A percentile compares a stretch with the other conserved stretches of the same genome.
Conservation (phyloP, 1,140 invertebrate genomes). For the Zophobas atratus region DNA sequence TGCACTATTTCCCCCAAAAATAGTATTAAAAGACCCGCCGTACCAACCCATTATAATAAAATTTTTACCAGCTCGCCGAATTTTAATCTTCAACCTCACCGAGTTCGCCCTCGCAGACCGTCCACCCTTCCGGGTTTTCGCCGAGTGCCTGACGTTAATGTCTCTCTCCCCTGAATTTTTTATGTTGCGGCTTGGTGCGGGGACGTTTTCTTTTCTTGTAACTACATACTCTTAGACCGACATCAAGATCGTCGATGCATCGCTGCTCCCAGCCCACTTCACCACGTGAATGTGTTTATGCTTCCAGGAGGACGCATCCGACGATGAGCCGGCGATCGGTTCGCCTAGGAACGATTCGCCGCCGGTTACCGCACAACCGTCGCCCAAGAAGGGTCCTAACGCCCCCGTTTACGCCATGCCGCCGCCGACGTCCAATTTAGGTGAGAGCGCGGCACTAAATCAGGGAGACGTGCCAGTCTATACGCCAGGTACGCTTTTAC, state of each 20-base stretch:
- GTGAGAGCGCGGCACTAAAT: conserved; percentile 71
- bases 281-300: conserved; percentile 44
- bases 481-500: conserved; percentile 68
- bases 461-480: conserved; percentile 72
- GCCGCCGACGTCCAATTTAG: conserved; percentile 65
- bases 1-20: too few relatives aligned
- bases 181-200: neutral
- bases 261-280: neutral
- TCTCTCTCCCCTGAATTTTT: too few relatives aligned
- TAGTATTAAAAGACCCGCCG: too few relatives aligned
- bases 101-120: too few relatives aligned
- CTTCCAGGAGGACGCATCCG: conserved; percentile 69
- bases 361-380: conserved; percentile 69
- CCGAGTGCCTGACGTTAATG: too few relatives aligned
- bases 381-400: conserved; percentile 63
- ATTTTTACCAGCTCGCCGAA: too few relatives aligned
- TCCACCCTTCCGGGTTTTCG: too few relatives aligned
- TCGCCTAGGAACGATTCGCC: conserved; percentile 52
- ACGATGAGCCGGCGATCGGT: conserved; percentile 67
- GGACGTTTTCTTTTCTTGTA: neutral
- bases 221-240: neutral
- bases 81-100: too few relatives aligned
- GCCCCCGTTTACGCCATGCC: conserved; percentile 71
- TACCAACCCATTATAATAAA: too few relatives aligned
- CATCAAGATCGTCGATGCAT: neutral